A percentile compares a stretch with the other conserved stretches of the same genome.
Conservation (phyloP, 2,113 vertebrate genomes). For the Chloroceryle aenea region DNA sequence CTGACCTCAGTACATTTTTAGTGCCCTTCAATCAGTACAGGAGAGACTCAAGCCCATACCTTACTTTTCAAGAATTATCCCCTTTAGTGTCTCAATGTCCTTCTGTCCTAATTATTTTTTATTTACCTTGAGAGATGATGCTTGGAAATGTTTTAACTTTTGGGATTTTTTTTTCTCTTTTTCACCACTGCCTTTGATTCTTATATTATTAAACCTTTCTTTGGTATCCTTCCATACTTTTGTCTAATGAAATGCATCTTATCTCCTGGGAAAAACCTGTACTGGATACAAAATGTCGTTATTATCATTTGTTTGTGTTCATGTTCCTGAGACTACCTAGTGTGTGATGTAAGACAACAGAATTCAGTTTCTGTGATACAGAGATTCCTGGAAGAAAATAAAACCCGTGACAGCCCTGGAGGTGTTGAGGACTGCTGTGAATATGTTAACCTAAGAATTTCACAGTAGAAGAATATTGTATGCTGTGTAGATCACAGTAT, state of each 20-base stretch:
- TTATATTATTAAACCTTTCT: neutral
- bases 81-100: neutral
- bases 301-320: neutral
- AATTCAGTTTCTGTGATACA: neutral
- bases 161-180: accelerated
- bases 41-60: neutral
- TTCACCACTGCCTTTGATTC: neutral
- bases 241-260: neutral
- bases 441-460: neutral
- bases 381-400: neutral
- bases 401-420: neutral
- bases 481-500: neutral
- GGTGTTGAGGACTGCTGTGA: neutral
- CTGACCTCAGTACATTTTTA: neutral
- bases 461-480: neutral
- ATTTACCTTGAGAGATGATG: neutral
- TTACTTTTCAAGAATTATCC: neutral
- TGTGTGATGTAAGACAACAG: neutral
- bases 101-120: neutral
- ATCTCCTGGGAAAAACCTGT: neutral
- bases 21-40: neutral
- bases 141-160: neutral
- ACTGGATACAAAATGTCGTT: neutral
- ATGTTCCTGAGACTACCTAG: neutral
- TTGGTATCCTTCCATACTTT: neutral